These are phyloP conservation scores for Bombus ignitus DNA, from an alignment of 1,140 invertebrate genomes.

Conservation along the genomic window DNA sequence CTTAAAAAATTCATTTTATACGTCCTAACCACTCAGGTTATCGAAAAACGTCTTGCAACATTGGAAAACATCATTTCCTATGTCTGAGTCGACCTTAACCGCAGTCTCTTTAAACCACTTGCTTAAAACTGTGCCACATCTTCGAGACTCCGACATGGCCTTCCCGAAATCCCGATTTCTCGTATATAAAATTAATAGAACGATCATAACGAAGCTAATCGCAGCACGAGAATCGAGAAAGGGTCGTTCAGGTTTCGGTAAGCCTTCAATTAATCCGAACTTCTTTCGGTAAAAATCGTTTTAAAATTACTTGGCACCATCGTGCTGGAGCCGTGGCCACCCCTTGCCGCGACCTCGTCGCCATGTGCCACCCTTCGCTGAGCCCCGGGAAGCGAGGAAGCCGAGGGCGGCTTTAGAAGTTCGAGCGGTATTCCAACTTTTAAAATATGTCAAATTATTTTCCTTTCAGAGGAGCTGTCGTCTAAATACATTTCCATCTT, in stretches of 20 bases:
- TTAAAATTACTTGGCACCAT: conserved; percentile 75
- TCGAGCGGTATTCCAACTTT: conserved; percentile 78
- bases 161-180: not conserved
- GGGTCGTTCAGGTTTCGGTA: conserved; percentile 42
- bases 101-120: not conserved
- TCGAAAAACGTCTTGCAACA: no score
- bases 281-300: conserved; percentile 75
- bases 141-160: not conserved
- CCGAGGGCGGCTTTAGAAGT: conserved; percentile 73
- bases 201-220: not conserved
- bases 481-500: conserved; percentile 74
- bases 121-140: not conserved
- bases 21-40: no score
- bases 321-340: conserved; percentile 56
- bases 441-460: conserved; percentile 81
- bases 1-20: no score
- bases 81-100: no score
- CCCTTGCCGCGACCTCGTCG: conserved; percentile 54
- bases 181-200: not conserved
- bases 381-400: conserved; percentile 57
- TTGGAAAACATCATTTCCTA: no score
- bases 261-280: conserved; percentile 77
- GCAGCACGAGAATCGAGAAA: not conserved
- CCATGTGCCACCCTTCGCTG: conserved; percentile 35
- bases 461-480: conserved; percentile 70